A percentile compares a stretch with the other conserved stretches of the same genome.
These are phyloP conservation scores for Huso huso DNA, from an alignment of 2,797 vertebrate species.

Conservation along the genomic window DNA sequence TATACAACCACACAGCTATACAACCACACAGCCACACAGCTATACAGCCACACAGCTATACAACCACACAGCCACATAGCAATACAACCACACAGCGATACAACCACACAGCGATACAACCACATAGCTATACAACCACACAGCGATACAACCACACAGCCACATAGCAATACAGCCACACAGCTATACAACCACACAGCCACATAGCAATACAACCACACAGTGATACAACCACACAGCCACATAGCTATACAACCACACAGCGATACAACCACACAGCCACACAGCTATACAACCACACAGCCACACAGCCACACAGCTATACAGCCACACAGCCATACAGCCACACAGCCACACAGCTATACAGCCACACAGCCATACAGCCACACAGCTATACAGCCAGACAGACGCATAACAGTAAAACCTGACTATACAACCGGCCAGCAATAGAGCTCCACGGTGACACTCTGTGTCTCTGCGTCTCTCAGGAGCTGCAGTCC, in stretches of 20 bases:
- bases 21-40: too few species aligned
- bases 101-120: too few species aligned
- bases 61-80: not conserved
- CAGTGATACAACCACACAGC: not conserved
- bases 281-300: too few species aligned
- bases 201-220: too few species aligned
- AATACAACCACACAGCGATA: not conserved
- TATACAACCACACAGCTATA: not conserved
- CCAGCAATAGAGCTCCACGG: not conserved
- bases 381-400: not conserved
- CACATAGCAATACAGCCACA: not conserved
- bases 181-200: too few species aligned
- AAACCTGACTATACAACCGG: not conserved
- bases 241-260: not conserved
- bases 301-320: too few species aligned
- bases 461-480: slow-evolving; percentile 1
- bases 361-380: not conserved
- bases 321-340: not conserved
- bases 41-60: too few species aligned
- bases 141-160: not conserved
- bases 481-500: slow-evolving; percentile 76
- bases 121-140: too few species aligned
- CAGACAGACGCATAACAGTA: too few species aligned
- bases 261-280: too few species aligned
- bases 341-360: not conserved